Percentiles rank a stretch among this genome's conserved stretches.
These are phyloP conservation scores for Hyphantria cunea DNA, from an alignment of 1,140 invertebrate genomes.

Conservation along the genomic window DNA sequence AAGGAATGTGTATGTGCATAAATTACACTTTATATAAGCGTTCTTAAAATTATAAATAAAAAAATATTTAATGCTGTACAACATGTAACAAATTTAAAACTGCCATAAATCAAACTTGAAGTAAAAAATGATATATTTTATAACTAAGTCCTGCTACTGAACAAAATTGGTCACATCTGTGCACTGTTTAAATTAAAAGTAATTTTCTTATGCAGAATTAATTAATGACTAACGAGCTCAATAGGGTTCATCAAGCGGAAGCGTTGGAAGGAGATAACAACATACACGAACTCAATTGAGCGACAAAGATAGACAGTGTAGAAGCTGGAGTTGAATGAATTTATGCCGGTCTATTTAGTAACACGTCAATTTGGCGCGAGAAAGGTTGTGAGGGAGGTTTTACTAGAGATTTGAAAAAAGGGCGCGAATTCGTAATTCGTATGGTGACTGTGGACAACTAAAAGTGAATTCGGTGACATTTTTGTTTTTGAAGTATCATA, in stretches of 20 bases:
- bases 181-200: slow-evolving; percentile 78
- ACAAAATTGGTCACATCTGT: slow-evolving; percentile 62
- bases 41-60: too few relatives aligned
- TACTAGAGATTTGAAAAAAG: slow-evolving; percentile 47
- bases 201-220: slow-evolving; percentile 82
- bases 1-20: too few relatives aligned
- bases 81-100: background rate
- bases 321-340: slow-evolving; percentile 77
- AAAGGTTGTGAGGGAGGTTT: slow-evolving; percentile 61
- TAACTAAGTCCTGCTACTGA: slow-evolving; percentile 22
- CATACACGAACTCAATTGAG: slow-evolving; percentile 24
- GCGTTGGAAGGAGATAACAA: slow-evolving; percentile 50
- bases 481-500: slow-evolving; percentile 2
- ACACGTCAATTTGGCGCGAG: slow-evolving; percentile 78
- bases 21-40: too few relatives aligned
- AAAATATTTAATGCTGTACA: too few relatives aligned
- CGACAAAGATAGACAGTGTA: slow-evolving; percentile 41
- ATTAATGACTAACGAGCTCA: slow-evolving; percentile 81
- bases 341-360: slow-evolving; percentile 79
- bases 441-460: slow-evolving; percentile 18
- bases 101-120: background rate
- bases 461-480: slow-evolving; percentile 17
- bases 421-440: slow-evolving; percentile 54
- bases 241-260: slow-evolving; percentile 80
- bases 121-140: slow-evolving; percentile 7